These are phyloP conservation scores for Vandiemenella viatica DNA, from an alignment of 2,888 invertebrate species.

Conservation along the genomic window DNA sequence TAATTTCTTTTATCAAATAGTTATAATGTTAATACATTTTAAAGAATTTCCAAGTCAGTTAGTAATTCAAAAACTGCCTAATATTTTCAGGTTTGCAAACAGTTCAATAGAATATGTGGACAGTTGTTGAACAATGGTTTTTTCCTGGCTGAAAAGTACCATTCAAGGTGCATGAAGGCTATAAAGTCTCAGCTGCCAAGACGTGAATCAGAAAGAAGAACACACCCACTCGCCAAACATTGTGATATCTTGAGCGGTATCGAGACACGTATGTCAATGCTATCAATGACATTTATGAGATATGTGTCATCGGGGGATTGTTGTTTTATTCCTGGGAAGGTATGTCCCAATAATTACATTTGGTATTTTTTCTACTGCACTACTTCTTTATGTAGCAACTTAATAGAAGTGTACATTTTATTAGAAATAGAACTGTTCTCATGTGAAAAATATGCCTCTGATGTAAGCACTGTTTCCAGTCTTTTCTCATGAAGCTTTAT, in stretches of 20 bases:
- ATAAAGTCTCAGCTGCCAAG: slow-evolving; percentile 72
- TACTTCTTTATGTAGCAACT: no score
- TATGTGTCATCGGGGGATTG: slow-evolving; percentile 70
- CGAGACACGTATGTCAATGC: slow-evolving; percentile 80
- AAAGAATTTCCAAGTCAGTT: no score
- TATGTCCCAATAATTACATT: slow-evolving; percentile 32
- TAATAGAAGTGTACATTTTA: no score
- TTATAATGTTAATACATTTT: no score
- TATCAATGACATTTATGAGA: slow-evolving; percentile 84
- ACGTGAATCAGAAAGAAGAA: slow-evolving; percentile 74
- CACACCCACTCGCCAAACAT: slow-evolving; percentile 73
- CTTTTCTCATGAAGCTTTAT: no score
- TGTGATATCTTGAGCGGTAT: slow-evolving; percentile 79
- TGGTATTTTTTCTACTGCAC: no score
- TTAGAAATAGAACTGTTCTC: neutral
- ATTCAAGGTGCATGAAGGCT: slow-evolving; percentile 54
- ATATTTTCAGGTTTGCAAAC: slow-evolving; percentile 52
- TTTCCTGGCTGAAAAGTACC: slow-evolving; percentile 59
- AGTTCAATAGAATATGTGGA: slow-evolving; percentile 60
- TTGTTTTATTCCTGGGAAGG: slow-evolving; percentile 89
- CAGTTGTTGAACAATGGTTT: slow-evolving; percentile 70
- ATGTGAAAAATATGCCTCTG: no score
- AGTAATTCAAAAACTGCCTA: no score
- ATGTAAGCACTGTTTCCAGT: no score
- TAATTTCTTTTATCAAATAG: no score